Conservation (phyloP, 2,797 vertebrate genomes). For the Malurus splendens region DNA sequence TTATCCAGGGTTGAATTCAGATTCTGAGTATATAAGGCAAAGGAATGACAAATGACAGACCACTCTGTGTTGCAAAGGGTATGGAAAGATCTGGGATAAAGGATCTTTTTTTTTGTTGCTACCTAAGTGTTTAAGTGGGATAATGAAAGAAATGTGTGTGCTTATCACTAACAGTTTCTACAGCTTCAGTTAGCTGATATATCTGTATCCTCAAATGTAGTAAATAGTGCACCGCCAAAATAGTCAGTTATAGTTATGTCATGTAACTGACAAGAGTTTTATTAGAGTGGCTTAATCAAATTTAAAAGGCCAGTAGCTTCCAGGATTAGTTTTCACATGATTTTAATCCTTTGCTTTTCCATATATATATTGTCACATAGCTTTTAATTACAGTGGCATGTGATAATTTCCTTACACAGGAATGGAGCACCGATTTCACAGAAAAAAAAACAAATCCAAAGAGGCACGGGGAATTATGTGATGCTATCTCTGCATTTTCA, state of each 20-base stretch:
- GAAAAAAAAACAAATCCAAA: background rate
- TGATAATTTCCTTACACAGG: background rate
- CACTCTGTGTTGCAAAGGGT: background rate
- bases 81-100: background rate
- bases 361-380: background rate
- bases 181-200: background rate
- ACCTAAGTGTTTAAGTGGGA: background rate
- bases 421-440: background rate
- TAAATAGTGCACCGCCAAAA: background rate
- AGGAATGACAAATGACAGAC: background rate
- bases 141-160: background rate
- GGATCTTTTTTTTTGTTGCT: background rate
- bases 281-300: background rate
- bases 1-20: background rate
- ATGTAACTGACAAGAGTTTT: background rate
- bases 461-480: background rate
- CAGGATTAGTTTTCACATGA: background rate
- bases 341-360: background rate
- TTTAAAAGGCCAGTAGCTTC: background rate
- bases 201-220: background rate
- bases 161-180: background rate
- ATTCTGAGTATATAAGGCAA: background rate
- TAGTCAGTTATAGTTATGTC: background rate
- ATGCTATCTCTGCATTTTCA: background rate
- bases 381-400: background rate